Percentiles rank a stretch among this genome's conserved stretches.
These are phyloP conservation scores for Phocoena sinus DNA, from an alignment of 2,113 vertebrate species.

Conservation along the genomic window DNA sequence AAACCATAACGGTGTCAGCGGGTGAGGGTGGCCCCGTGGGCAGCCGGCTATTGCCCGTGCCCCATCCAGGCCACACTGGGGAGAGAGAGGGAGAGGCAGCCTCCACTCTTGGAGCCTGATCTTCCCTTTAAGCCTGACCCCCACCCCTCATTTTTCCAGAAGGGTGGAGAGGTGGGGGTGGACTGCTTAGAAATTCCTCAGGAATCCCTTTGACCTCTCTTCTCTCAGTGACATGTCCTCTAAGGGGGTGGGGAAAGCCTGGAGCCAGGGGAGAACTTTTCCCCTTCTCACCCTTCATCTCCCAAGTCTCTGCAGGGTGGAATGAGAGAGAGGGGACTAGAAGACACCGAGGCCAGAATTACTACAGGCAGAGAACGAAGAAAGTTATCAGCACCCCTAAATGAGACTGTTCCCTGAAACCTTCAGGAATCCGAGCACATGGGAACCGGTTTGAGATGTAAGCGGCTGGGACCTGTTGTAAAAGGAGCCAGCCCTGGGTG, in stretches of 20 bases:
- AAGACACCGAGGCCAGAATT: neutral
- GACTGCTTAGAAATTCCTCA: slow-evolving; percentile 48
- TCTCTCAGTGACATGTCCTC: neutral
- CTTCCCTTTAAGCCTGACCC: neutral
- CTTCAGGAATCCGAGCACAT: slow-evolving; percentile 31
- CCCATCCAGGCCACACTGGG: neutral
- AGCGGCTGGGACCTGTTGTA: slow-evolving; percentile 54
- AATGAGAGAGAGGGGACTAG: neutral
- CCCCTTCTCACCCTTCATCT: neutral
- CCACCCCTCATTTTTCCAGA: slow-evolving; percentile 28
- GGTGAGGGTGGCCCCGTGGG: slow-evolving; percentile 44
- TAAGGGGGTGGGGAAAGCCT: neutral
- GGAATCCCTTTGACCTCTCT: slow-evolving; percentile 58
- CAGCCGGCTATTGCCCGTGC: neutral
- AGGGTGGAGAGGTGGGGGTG: slow-evolving; percentile 8
- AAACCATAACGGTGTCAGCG: slow-evolving; percentile 67
- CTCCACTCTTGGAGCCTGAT: neutral
- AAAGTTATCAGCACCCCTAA: neutral
- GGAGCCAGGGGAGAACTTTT: neutral
- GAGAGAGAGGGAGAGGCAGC: neutral
- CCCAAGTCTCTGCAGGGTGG: neutral
- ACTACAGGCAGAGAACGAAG: slow-evolving; percentile 3
- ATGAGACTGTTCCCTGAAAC: slow-evolving; percentile 28
- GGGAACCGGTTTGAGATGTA: slow-evolving; percentile 53
- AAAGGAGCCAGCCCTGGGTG: slow-evolving; percentile 43